A percentile compares a stretch with the other conserved stretches of the same genome.
These are phyloP conservation scores for Tenebrio molitor DNA, from an alignment of 1,140 invertebrate genomes.

Conservation along the genomic window DNA sequence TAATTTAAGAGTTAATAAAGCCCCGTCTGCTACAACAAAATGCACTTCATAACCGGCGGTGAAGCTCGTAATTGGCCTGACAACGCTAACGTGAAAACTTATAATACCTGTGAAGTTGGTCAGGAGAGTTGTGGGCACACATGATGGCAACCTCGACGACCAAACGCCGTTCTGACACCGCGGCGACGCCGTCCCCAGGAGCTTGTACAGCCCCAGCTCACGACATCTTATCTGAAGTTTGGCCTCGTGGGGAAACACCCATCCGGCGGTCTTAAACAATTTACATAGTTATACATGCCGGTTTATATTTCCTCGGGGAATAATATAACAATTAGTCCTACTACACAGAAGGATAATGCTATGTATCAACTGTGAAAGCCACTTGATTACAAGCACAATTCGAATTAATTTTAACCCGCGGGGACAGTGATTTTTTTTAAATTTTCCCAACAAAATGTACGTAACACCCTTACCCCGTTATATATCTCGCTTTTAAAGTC, in stretches of 20 bases:
- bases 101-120: conserved; percentile 85
- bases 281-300: conserved; percentile 37
- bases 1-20: conserved; percentile 21
- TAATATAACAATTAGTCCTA: conserved; percentile 39
- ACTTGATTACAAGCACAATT: background rate
- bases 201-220: conserved; percentile 86
- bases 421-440: background rate
- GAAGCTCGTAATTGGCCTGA: conserved; percentile 6
- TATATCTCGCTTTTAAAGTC: too few relatives aligned
- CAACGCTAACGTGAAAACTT: background rate
- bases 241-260: conserved; percentile 76
- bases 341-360: background rate
- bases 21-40: conserved; percentile 10
- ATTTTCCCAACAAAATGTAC: background rate
- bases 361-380: background rate
- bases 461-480: too few relatives aligned
- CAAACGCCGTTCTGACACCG: conserved; percentile 85
- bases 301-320: conserved; percentile 30
- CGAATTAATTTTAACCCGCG: background rate
- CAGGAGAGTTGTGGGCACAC: conserved; percentile 83
- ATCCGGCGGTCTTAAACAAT: conserved; percentile 61
- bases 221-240: conserved; percentile 79
- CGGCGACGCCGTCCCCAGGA: conserved; percentile 76
- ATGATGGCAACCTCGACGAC: conserved; percentile 80
- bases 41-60: conserved; percentile 13